Evolutionary conservation across 2,888 invertebrate species (phyloP), one percentile per base, ranked within the genome.

Genomic region (Chymomyza fuscimana): DNA sequence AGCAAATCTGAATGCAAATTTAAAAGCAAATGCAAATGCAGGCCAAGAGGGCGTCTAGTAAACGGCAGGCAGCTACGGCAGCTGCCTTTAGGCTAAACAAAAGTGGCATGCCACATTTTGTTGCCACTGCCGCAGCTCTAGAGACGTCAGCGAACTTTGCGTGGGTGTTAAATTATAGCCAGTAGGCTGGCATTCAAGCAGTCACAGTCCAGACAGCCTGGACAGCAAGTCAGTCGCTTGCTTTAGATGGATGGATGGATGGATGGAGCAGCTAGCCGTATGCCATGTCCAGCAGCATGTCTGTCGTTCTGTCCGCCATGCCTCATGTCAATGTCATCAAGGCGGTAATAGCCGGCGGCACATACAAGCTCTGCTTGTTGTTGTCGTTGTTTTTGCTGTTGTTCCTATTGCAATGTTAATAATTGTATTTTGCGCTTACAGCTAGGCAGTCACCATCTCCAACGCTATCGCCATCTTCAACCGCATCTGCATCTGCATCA

Each of bases 81-180:
- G 54, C 54, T 54, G 54, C 9, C 22, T 54, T 15, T n/a, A 3
- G 54, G 58, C 58, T 25, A 58, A 56, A 25, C 58, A 58, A 25
- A 54, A 12, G 63, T 73, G 64, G 72, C 76, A 67, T 67, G 62
- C 67, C 63, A 76, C 51, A 51, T 36, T 63, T 63, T 36, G 22
- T n/a, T 60, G 60, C 60, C 60, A 60, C 60, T 36, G 36, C 12
- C 4, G 10, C 16, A 19, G 10, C 56, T 19, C 19, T 10, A 19
- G 1, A 16, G 56, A 7, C 19, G 64, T 54, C 54, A 51, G 25
- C 25, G 52, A 15, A 52, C 64, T 62, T 22, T 67, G 84, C 79
- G 83, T 87, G 83, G 83, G 83, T 84, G 83, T 82, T 79, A 79
- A 83, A 84, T 87, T 84, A 85, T 87, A 87, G 86, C 87, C 81